Evolutionary conservation across 2,113 vertebrate genomes (phyloP).

Genomic region (Mohoua ochrocephala): DNA sequence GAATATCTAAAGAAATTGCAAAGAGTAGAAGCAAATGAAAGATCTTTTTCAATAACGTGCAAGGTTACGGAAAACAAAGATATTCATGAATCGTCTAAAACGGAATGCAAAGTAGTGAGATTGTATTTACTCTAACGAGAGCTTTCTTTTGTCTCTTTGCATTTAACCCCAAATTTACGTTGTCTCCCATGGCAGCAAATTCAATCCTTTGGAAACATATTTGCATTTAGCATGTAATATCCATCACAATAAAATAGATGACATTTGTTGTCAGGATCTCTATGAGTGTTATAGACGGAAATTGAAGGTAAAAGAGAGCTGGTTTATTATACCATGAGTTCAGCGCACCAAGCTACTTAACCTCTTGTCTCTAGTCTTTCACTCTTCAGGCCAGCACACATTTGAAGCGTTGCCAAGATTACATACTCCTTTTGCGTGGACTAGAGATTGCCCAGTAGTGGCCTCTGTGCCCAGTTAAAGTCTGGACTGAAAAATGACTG

Average conservation of each 20-base stretch:
- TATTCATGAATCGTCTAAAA: slow-evolving; percentile 54
- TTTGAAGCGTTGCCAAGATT: not conserved
- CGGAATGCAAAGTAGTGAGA: not conserved
- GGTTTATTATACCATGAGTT: not conserved
- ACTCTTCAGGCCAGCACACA: not conserved
- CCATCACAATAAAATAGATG: not conserved
- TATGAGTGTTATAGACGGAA: not conserved
- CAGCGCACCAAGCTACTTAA: not conserved
- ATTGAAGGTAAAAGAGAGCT: not conserved
- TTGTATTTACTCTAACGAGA: slow-evolving; percentile 24
- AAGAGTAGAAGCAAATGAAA: slow-evolving; percentile 47
- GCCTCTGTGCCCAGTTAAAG: not conserved
- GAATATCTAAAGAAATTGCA: slow-evolving; percentile 2
- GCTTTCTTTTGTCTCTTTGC: slow-evolving; percentile 12
- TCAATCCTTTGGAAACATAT: slow-evolving; percentile 1
- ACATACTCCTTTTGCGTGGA: not conserved
- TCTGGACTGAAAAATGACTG: not conserved
- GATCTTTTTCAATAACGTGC: slow-evolving; percentile 19
- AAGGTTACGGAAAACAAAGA: slow-evolving; percentile 15
- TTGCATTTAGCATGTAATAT: slow-evolving; percentile 3
- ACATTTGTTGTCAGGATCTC: not conserved
- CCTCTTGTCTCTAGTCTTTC: not conserved
- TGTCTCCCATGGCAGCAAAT: slow-evolving; percentile 49
- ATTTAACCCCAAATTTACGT: slow-evolving; percentile 44
- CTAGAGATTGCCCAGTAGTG: not conserved